phyloP scores from a whole-genome alignment of 2,113 vertebrate species.

The Baryphthengus martii region DNA sequence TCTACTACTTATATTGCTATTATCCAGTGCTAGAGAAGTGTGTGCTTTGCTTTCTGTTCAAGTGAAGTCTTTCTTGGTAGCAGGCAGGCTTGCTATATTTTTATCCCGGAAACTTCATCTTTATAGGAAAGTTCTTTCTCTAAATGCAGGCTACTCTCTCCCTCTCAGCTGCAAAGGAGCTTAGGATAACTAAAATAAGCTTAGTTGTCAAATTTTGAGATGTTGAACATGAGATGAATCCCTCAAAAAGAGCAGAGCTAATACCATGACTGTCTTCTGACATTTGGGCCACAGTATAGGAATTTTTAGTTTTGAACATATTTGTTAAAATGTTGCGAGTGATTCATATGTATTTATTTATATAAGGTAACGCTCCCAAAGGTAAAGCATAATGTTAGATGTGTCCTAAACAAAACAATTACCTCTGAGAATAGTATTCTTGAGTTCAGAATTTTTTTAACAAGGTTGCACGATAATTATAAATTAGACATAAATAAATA shows the following conservation, averaged over 20 bases:
- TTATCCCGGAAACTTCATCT: neutral
- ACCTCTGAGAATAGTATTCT: neutral
- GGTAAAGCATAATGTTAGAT: neutral
- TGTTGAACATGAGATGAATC: neutral
- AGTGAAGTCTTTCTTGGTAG: neutral
- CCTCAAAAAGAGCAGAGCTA: neutral
- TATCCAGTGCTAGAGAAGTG: neutral
- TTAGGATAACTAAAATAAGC: neutral
- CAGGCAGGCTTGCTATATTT: neutral
- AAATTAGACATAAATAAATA: neutral
- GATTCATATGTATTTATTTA: neutral
- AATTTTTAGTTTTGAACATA: neutral
- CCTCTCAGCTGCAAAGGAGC: neutral
- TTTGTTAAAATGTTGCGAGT: neutral
- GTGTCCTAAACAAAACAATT: neutral
- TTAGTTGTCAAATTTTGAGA: neutral
- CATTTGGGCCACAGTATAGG: neutral
- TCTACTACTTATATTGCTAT: neutral
- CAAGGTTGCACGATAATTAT: neutral
- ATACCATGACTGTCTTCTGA: neutral
- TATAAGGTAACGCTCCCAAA: neutral
- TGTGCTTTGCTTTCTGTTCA: neutral
- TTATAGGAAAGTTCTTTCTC: neutral
- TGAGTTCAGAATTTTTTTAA: neutral
- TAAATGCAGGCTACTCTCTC: neutral